Percentiles rank a stretch among this genome's conserved stretches.
These are phyloP conservation scores for Zophobas morio DNA, from an alignment of 1,140 invertebrate species.

Conservation along the genomic window DNA sequence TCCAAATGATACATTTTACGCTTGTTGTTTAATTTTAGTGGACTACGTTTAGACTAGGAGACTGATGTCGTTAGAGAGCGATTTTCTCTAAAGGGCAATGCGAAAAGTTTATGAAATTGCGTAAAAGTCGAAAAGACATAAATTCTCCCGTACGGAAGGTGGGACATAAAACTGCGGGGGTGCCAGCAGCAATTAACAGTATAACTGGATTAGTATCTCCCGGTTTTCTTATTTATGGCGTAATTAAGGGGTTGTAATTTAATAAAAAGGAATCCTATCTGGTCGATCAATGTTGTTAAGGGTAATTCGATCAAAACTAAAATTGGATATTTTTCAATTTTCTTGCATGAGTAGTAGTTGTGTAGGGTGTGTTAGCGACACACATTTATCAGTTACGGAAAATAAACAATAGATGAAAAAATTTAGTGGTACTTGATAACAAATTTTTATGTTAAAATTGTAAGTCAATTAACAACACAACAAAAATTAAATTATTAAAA, in stretches of 20 bases:
- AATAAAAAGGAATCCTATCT: conserved; percentile 31
- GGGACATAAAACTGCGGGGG: conserved; percentile 40
- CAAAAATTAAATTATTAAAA: too few species aligned
- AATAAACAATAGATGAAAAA: too few species aligned
- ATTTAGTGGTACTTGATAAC: too few species aligned
- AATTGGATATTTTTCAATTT: background rate
- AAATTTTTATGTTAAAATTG: too few species aligned
- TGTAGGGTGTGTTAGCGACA: background rate
- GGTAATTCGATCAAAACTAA: conserved; percentile 12
- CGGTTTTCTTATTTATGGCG: conserved; percentile 56
- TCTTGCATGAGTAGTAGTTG: background rate
- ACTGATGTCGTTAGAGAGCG: background rate
- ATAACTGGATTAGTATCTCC: conserved; percentile 47
- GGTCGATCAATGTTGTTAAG: background rate
- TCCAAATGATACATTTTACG: too few species aligned
- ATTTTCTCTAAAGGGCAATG: conserved; percentile 1
- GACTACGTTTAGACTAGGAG: background rate
- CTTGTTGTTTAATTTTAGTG: background rate
- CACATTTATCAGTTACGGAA: too few species aligned
- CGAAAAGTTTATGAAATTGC: conserved; percentile 25
- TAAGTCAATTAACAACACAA: too few species aligned
- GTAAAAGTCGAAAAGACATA: conserved; percentile 32
- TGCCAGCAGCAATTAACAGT: conserved; percentile 52
- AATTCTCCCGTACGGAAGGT: conserved; percentile 37
- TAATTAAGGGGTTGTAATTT: conserved; percentile 51